These are phyloP conservation scores for Calycopis cecrops DNA, from an alignment of 1,140 invertebrate genomes.

Conservation along the genomic window DNA sequence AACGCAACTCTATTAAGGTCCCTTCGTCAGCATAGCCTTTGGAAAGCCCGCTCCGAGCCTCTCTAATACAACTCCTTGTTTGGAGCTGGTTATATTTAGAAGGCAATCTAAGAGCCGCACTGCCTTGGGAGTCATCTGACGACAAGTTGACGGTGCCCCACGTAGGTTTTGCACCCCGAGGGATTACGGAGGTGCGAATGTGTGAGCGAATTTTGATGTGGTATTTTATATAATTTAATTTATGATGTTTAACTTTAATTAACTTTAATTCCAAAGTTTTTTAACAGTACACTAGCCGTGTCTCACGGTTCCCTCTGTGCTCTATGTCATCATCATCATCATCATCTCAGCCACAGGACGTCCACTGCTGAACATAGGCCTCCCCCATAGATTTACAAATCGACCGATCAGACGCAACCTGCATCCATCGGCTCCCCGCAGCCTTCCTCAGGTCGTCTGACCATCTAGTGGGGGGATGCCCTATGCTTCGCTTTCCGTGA, in stretches of 20 bases:
- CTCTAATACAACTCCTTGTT: slow-evolving; percentile 63
- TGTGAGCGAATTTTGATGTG: slow-evolving; percentile 28
- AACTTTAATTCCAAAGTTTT: not conserved
- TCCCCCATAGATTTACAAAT: too few relatives aligned
- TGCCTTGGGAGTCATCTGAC: slow-evolving; percentile 40
- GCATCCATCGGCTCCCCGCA: too few relatives aligned
- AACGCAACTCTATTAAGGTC: slow-evolving; percentile 55
- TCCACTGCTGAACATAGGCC: too few relatives aligned
- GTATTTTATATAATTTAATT: slow-evolving; percentile 5
- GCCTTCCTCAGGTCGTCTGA: too few relatives aligned
- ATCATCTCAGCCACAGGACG: too few relatives aligned
- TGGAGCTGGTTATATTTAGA: slow-evolving; percentile 61
- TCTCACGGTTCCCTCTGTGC: too few relatives aligned
- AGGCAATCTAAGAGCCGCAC: slow-evolving; percentile 70
- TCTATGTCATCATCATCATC: too few relatives aligned
- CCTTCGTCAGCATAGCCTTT: slow-evolving; percentile 43
- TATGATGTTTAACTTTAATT: not conserved
- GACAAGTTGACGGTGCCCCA: slow-evolving; percentile 48
- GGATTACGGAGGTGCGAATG: slow-evolving; percentile 34
- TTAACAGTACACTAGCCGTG: too few relatives aligned
- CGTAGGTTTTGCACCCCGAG: slow-evolving; percentile 55
- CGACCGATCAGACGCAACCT: too few relatives aligned
- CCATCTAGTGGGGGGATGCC: too few relatives aligned
- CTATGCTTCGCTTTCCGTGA: too few relatives aligned
- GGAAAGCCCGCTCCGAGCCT: slow-evolving; percentile 53